Base-by-base conservation (phyloP, 1,140 invertebrate species). In the Apis florea region DNA sequence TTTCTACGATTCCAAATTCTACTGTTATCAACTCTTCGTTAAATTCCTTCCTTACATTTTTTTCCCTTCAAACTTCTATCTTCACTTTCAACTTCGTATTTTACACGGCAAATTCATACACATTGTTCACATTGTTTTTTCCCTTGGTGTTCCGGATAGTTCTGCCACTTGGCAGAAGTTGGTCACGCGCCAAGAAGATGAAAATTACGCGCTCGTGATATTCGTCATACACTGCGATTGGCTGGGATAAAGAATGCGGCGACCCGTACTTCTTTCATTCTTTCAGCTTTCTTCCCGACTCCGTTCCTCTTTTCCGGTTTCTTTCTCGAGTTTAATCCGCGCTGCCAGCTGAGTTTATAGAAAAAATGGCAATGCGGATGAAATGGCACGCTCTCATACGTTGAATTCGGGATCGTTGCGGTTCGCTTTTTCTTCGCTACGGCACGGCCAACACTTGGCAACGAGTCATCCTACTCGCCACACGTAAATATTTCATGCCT, bases 181-280 rank as follows among this genome's bases (percentile, higher is more conserved):
- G 76, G 71, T 86, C 59, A 31, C 31, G 21, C 59, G 81, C 75
- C 84, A 85, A 63, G 19, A 59, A 66, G 54, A 86, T 86, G 73
- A 78, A 78, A 83, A 83, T 86, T 76, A 79, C 61, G 49, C 75
- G 54, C 40, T 69, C 51, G 81, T 82, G 72, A 83, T 76, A 77
- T 79, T 69, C 68, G 56, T 80, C 67, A 78, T 86, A 67, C 51
- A 70, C 67, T 76, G 85, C 63, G 67, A 79, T 71, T 83, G 67
- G 54, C 75, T 58, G 58, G 24, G 67, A 70, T 51, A 68, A 83
- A 76, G 71, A 82, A 82, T 79, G 74, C 59, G 58, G 53, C 68
- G 61, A 82, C 56, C 67, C 9, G 54, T 24, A 59, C 64, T 72
- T 72, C 72, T 75, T 83, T 83, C 71, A 80, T 86, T 76, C 40